These are phyloP conservation scores for Chloromyia formosa DNA, from an alignment of 2,888 invertebrate species.

Conservation along the genomic window DNA sequence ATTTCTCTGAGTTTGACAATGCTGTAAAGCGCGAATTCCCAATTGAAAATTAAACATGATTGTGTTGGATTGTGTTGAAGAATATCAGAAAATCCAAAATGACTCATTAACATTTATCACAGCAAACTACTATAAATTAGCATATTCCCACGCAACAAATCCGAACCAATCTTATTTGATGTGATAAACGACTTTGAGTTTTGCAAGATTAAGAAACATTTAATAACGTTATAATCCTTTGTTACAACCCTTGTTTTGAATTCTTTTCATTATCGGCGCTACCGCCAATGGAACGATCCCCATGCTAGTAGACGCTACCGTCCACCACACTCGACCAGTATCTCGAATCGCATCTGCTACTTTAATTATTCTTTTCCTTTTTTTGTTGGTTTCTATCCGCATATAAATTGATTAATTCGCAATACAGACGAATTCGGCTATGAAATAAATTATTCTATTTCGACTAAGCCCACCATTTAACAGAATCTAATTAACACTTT, in stretches of 20 bases:
- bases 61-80: too few species aligned
- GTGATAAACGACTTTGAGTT: not conserved
- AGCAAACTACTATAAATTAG: not conserved
- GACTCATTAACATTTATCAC: too few species aligned
- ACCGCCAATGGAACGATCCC: not conserved
- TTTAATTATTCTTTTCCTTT: not conserved
- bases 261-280: not conserved
- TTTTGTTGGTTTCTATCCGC: too few species aligned
- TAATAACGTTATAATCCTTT: conserved; percentile 1
- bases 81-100: too few species aligned
- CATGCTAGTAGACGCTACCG: not conserved
- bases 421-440: conserved; percentile 2
- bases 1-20: too few species aligned
- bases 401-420: conserved; percentile 40
- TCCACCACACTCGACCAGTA: not conserved
- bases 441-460: conserved; percentile 36
- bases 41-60: too few species aligned
- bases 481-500: conserved; percentile 49
- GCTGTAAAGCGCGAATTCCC: too few species aligned
- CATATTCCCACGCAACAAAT: conserved; percentile 7
- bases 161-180: not conserved
- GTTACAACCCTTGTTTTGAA: not conserved
- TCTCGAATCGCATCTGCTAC: not conserved
- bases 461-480: conserved; percentile 34
- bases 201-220: conserved; percentile 1